Percentiles rank a stretch among this genome's conserved stretches.
phyloP scores from a whole-genome alignment of 2,888 invertebrate genomes.

The Drosophila formosana region DNA sequence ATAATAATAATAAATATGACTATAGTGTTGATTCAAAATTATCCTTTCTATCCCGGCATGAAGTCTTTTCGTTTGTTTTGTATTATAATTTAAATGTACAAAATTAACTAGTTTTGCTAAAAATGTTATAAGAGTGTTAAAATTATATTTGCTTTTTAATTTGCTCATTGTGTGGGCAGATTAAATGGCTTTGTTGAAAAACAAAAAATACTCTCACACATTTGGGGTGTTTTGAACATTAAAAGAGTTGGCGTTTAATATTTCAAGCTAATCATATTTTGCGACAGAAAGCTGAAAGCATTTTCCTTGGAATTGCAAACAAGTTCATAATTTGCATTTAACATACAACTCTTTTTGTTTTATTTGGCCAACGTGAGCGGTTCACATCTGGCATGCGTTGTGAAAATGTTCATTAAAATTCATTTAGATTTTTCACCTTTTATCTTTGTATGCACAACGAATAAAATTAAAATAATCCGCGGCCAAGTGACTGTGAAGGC shows the following conservation, averaged over 20 bases:
- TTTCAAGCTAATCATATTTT: neutral
- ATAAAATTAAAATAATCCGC: constrained; percentile 77
- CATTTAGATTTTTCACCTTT: constrained; percentile 76
- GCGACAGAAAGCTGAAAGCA: neutral
- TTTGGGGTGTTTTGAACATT: too few species aligned
- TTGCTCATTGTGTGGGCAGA: too few species aligned
- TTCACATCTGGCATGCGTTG: constrained; percentile 18
- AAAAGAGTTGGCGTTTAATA: neutral
- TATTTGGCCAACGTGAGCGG: neutral
- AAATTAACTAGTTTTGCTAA: too few species aligned
- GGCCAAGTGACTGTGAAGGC: constrained; percentile 49
- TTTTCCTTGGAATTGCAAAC: neutral
- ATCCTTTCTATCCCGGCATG: too few species aligned
- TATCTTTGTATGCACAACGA: constrained; percentile 75
- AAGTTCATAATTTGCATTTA: constrained; percentile 6
- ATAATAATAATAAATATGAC: too few species aligned
- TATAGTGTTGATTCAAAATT: too few species aligned
- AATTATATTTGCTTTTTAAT: too few species aligned
- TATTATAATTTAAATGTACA: too few species aligned
- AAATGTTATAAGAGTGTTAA: too few species aligned
- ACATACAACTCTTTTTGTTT: constrained; percentile 22
- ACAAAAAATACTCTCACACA: too few species aligned
- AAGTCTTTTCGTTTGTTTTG: too few species aligned
- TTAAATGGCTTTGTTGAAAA: too few species aligned
- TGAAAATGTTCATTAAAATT: constrained; percentile 67